These are phyloP conservation scores for Drosophila sturtevanti DNA, from an alignment of 1,140 invertebrate species.

Conservation along the genomic window DNA sequence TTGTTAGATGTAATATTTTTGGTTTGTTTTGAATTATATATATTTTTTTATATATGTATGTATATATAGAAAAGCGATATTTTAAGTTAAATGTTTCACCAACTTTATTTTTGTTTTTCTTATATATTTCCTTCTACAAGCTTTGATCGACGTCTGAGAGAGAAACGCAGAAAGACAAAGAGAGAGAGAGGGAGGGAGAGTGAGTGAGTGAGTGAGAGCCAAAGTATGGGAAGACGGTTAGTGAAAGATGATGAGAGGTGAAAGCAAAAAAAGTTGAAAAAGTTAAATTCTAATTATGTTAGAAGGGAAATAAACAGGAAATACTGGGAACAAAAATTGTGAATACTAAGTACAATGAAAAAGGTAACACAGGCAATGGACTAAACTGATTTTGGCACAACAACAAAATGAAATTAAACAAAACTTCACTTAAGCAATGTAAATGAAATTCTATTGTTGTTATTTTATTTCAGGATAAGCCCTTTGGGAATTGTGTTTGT, in stretches of 20 bases:
- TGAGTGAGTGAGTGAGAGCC: background rate
- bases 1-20: constrained; percentile 5
- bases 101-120: constrained; percentile 12
- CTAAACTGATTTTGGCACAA: constrained; percentile 7
- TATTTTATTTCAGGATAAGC: background rate
- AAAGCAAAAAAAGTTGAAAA: constrained; percentile 35
- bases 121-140: constrained; percentile 31
- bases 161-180: constrained; percentile 12
- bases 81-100: background rate
- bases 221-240: background rate
- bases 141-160: constrained; percentile 46
- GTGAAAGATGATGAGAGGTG: background rate
- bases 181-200: background rate
- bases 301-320: constrained; percentile 39
- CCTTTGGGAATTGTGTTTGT: background rate
- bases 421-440: constrained; percentile 16
- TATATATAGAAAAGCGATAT: constrained; percentile 15
- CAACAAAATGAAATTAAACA: background rate
- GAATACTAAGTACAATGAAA: background rate
- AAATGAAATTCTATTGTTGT: background rate
- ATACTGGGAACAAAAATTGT: constrained; percentile 47
- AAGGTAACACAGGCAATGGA: no score
- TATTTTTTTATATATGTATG: no score
- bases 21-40: background rate
- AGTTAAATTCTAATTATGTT: constrained; percentile 68